Base-by-base conservation (phyloP, 2,797 vertebrate genomes). In the Streptopelia turtur region DNA sequence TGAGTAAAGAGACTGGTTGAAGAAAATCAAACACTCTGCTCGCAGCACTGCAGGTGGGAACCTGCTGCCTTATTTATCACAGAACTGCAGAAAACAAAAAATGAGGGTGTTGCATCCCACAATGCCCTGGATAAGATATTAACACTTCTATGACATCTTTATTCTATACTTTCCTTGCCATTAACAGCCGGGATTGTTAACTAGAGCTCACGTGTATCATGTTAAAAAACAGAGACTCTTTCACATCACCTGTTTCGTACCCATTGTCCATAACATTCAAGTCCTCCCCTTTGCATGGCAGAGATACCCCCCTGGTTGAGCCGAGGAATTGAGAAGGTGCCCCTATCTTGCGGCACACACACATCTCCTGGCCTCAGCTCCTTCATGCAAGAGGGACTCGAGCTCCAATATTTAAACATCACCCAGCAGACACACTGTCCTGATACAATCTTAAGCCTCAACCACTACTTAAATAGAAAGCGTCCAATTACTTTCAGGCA, bases 31-130 rank as follows among this genome's bases (percentile, higher is more conserved):
- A 80, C 39, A 60, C 22, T 41, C 60, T 78, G 81, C 79, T 83
- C 59, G 81, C 66, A 95, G 86, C 88, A 56, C 24, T 59, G 86
- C 96, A 96, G 90, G 95, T 92, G 77, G 56, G 77, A 96, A 81
- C 83, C 33, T 95, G 86, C 78, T 89, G 53, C 56, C 57, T 80
- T 87, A 68, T 80, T 89, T 91, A 92, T 80, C 78, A 43, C 70
- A 77, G 55, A 84, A 39, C 70, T 74, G 33, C 77, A 94, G 68
- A 84, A 87, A 79, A 63, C 55, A 93, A 41, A 52, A 81, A 79
- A 43, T 23, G 43, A 81, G 43, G 23, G 27, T 22, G 24, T n/a
- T 91, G 61, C 69, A 88, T 86, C 87, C 88, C 87, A n/a, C 11
- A 56, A 55, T 53, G 45, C 16, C 35, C 52, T 2, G 1, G 50